Evolutionary conservation across 2,113 vertebrate genomes (phyloP).

Genomic region (Solea solea): DNA sequence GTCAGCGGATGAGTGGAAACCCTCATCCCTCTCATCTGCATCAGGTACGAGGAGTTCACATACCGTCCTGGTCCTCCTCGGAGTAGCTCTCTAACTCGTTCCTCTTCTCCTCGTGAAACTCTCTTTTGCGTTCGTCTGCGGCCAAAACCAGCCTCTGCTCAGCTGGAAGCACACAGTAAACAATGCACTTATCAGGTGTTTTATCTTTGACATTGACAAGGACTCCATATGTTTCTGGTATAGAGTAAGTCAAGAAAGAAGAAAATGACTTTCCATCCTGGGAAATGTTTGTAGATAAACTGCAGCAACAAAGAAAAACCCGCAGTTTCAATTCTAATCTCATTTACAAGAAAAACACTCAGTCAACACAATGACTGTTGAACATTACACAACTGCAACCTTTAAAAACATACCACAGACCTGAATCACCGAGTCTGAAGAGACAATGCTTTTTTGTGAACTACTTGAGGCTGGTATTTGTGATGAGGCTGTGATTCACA

Average conservation of each 20-base stretch:
- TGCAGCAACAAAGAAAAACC: neutral
- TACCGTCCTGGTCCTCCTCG: slow-evolving; percentile 88
- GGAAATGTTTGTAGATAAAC: neutral
- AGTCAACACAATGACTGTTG: neutral
- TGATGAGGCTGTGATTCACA: slow-evolving; percentile 26
- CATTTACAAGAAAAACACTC: neutral
- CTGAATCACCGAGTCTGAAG: slow-evolving; percentile 11
- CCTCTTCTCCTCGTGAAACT: slow-evolving; percentile 85
- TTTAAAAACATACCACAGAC: neutral
- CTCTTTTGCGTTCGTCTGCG: slow-evolving; percentile 81
- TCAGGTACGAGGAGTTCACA: slow-evolving; percentile 2
- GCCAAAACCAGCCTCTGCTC: slow-evolving; percentile 83
- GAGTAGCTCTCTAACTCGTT: slow-evolving; percentile 83
- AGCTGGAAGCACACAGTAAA: slow-evolving; percentile 65
- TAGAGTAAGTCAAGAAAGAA: too few relatives aligned
- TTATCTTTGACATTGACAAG: too few relatives aligned
- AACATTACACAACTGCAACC: neutral
- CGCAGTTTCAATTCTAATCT: neutral
- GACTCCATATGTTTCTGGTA: too few relatives aligned
- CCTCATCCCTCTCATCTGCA: slow-evolving; percentile 1
- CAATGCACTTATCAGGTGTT: too few relatives aligned
- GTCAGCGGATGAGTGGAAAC: neutral
- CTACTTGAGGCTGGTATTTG: neutral
- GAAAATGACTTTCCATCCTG: neutral
- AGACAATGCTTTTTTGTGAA: slow-evolving; percentile 12